phyloP scores from a whole-genome alignment of 2,888 invertebrate genomes.

The Ormyrus nitidulus region DNA sequence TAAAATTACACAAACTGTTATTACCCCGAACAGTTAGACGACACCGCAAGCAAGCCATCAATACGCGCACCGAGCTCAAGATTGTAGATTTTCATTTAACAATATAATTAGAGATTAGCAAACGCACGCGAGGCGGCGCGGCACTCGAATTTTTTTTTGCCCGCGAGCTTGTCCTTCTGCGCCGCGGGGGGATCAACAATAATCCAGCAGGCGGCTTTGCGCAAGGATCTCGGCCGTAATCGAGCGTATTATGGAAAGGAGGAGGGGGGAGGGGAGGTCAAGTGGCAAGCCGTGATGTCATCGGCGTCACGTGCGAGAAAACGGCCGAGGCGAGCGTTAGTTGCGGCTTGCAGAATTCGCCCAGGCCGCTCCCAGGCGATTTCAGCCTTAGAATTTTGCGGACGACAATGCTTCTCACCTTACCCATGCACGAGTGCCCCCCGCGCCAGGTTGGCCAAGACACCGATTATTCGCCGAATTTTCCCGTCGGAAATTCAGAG shows the following conservation, averaged over 20 bases:
- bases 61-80: neutral
- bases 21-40: slow-evolving; percentile 5
- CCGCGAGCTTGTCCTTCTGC: neutral
- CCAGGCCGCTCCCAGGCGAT: slow-evolving; percentile 33
- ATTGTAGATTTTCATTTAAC: slow-evolving; percentile 3
- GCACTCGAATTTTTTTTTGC: neutral
- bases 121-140: neutral
- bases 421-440: neutral
- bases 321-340: neutral
- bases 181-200: neutral
- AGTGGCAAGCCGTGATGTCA: slow-evolving; percentile 67
- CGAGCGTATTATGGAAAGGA: slow-evolving; percentile 69
- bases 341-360: slow-evolving; percentile 28
- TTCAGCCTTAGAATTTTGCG: slow-evolving; percentile 30
- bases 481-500: no score
- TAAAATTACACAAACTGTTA: slow-evolving; percentile 1
- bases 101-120: no score
- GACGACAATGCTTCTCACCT: slow-evolving; percentile 40
- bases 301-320: slow-evolving; percentile 57
- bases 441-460: neutral
- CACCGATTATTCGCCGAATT: no score
- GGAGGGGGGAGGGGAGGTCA: slow-evolving; percentile 61
- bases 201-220: neutral
- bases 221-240: slow-evolving; percentile 56
- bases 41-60: neutral